phyloP scores from a whole-genome alignment of 2,888 invertebrate species.

The Mactromeris polynyma region DNA sequence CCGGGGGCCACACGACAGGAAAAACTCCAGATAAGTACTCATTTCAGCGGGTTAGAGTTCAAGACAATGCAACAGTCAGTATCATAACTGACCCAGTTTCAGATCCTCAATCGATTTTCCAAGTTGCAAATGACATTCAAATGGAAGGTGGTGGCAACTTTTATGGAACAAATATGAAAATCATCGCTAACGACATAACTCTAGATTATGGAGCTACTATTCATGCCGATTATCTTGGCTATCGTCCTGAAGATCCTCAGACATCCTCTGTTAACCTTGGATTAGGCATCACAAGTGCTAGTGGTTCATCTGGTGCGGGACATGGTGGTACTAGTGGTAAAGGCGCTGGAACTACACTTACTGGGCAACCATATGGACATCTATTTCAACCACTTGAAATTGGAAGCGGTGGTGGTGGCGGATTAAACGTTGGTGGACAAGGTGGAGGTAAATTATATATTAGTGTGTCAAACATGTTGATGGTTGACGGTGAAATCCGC shows the following conservation, averaged over 20 bases:
- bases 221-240: constrained; percentile 76
- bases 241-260: constrained; percentile 64
- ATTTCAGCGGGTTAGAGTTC: constrained; percentile 73
- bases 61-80: constrained; percentile 77
- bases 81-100: constrained; percentile 72
- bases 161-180: constrained; percentile 72
- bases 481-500: constrained; percentile 78
- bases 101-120: constrained; percentile 64
- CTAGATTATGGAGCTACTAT: constrained; percentile 79
- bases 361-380: constrained; percentile 80
- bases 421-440: constrained; percentile 68
- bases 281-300: constrained; percentile 60
- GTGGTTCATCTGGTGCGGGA: constrained; percentile 79
- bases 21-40: constrained; percentile 56
- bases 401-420: constrained; percentile 79
- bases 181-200: constrained; percentile 72
- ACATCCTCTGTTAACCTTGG: constrained; percentile 68
- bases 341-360: constrained; percentile 70
- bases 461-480: constrained; percentile 68
- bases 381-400: constrained; percentile 74
- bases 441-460: constrained; percentile 77
- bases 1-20: constrained; percentile 70
- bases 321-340: constrained; percentile 81
- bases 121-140: constrained; percentile 62
- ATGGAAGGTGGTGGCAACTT: constrained; percentile 80